Evolutionary conservation across 2,888 invertebrate genomes (phyloP).

Genomic region (Lasioglossum figueresi): DNA sequence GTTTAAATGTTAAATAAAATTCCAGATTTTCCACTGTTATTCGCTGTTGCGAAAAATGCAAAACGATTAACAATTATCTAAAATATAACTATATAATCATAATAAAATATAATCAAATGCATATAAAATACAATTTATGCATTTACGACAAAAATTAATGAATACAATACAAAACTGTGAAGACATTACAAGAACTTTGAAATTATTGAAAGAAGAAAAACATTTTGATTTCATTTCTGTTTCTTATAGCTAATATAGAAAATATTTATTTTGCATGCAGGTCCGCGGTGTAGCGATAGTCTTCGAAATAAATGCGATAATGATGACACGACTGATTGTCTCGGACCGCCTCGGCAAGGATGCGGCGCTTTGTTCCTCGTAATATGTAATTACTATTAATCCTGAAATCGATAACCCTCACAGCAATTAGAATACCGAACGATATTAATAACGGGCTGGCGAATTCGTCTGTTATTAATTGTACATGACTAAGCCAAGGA

Average conservation of each 20-base stretch:
- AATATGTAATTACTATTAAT: constrained; percentile 64
- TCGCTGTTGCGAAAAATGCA: too few species aligned
- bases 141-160: background rate
- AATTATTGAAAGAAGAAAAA: too few species aligned
- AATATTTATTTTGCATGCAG: background rate
- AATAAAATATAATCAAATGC: too few species aligned
- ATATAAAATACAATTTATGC: background rate
- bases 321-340: background rate
- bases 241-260: background rate
- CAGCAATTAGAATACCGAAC: constrained; percentile 65
- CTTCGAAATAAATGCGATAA: background rate
- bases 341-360: background rate
- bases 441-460: constrained; percentile 62
- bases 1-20: too few species aligned
- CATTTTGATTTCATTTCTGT: too few species aligned
- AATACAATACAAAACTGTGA: background rate
- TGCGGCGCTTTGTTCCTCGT: constrained; percentile 46
- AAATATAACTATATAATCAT: background rate
- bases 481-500: constrained; percentile 64
- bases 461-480: constrained; percentile 65
- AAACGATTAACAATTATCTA: too few species aligned
- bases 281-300: background rate
- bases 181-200: background rate
- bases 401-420: constrained; percentile 56
- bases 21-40: too few species aligned